These are phyloP conservation scores for Centropristis striata DNA, from an alignment of 2,113 vertebrate species.

Conservation along the genomic window DNA sequence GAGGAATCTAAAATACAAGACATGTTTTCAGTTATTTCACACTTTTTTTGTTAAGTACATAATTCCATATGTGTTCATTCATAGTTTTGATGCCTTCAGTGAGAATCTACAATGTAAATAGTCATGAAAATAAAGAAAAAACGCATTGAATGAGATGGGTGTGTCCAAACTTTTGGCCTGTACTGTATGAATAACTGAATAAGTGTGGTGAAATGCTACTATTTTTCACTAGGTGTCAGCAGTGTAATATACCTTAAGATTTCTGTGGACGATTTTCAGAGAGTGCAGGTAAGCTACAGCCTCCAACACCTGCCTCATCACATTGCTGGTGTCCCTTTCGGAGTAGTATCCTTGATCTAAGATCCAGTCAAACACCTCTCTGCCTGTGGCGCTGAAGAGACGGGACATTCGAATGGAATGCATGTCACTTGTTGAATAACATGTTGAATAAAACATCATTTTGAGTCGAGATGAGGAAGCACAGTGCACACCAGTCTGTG, in stretches of 20 bases:
- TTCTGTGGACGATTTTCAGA: slow-evolving; percentile 96
- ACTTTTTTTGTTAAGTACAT: too few species aligned
- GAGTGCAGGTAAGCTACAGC: slow-evolving; percentile 98
- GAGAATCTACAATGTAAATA: too few species aligned
- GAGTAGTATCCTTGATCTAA: slow-evolving; percentile 99
- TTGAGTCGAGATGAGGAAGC: neutral
- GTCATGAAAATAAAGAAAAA: too few species aligned
- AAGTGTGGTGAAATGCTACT: slow-evolving; percentile 37
- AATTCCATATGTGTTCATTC: too few species aligned
- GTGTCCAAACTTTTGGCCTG: too few species aligned
- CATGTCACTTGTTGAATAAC: slow-evolving; percentile 14
- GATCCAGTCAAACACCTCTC: slow-evolving; percentile 99
- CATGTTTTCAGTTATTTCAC: too few species aligned
- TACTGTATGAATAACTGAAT: too few species aligned
- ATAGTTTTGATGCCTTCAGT: too few species aligned
- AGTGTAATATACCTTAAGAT: slow-evolving; percentile 90
- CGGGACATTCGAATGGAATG: slow-evolving; percentile 13
- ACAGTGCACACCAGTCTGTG: neutral
- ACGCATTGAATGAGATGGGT: too few species aligned
- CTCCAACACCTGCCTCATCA: slow-evolving; percentile 97
- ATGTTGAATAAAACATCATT: slow-evolving; percentile 24
- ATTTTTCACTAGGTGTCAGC: slow-evolving; percentile 70
- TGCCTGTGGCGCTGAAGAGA: slow-evolving; percentile 91
- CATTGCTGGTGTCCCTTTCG: slow-evolving; percentile 97
- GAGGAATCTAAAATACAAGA: too few species aligned